Evolutionary conservation across 2,888 invertebrate species (phyloP), one percentile per base, ranked within the genome.

Genomic region (Phragmatobia fuliginosa): DNA sequence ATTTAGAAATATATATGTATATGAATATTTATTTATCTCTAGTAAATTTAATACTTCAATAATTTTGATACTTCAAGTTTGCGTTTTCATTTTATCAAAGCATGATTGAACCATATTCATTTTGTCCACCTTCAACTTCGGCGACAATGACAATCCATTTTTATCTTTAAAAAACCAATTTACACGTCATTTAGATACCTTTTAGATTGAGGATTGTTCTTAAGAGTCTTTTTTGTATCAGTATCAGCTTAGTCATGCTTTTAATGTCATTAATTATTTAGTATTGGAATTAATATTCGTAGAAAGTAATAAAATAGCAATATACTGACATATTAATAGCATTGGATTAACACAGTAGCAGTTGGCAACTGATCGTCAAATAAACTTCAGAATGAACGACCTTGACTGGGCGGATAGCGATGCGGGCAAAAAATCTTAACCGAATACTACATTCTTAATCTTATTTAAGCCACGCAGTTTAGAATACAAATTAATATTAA

Each of bases 401-500:
- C 92, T 92, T 91, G 91, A 90, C 88, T 87, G 77, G 62, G 75
- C 81, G 79, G 75, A 79, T 76, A 76, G 74, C 70, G 75, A 76
- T 69, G 71, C 62, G 75, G 72, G 72, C 75, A 80, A 84, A 85
- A 85, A 84, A 83, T 68, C 62, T n/a, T 60, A 69, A 63, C 75
- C 76, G 68, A 82, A 63, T 72, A 68, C 58, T 74, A 75, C 78
- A 78, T 81, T 83, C 75, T 66, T 70, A 71, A 76, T 62, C 36
- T 72, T 74, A 77, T 68, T 71, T 70, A 67, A 70, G 58, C 61
- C 62, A 60, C 65, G 63, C 63, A 59, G 32, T 31, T 60, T 45
- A 67, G 38, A 60, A 56, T 62, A 59, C 65, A 63, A 45, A 36
- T 60, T 52, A 38, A 41, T 41, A 32, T 58, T 62, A 58, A 70